Conservation (phyloP, 2,113 vertebrate species). For the Irena cyanogastra region DNA sequence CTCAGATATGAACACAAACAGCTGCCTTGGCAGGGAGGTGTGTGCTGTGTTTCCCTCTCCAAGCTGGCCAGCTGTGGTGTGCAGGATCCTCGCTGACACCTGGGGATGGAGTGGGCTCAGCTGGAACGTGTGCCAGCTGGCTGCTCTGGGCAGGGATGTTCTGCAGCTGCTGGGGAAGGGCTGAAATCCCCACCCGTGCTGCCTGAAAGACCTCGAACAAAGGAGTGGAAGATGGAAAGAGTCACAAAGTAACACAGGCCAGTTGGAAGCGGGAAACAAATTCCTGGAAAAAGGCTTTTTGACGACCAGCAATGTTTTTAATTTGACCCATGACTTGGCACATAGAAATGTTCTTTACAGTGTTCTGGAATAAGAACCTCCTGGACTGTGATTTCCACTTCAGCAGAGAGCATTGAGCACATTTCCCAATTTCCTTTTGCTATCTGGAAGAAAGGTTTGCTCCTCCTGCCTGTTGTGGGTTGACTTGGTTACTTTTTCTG, state of each 20-base stretch:
- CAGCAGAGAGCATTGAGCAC: background rate
- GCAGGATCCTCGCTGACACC: accelerated
- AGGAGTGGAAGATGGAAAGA: background rate
- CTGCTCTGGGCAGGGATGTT: background rate
- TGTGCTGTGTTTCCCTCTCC: background rate
- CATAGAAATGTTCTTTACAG: constrained; percentile 7
- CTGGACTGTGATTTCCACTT: background rate
- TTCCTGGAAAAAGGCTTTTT: constrained; percentile 21
- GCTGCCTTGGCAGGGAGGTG: background rate
- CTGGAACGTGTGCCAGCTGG: background rate
- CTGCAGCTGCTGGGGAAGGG: background rate
- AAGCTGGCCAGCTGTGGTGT: background rate
- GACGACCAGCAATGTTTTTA: background rate
- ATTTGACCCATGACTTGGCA: constrained; percentile 15
- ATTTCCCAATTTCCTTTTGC: background rate
- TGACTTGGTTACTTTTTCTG: background rate
- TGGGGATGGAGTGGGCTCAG: background rate
- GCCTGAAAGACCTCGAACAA: background rate
- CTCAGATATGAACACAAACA: background rate
- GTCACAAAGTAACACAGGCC: background rate
- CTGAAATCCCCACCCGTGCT: background rate
- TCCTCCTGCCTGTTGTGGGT: background rate
- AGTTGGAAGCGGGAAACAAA: background rate
- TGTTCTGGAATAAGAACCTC: background rate
- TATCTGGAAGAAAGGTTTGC: background rate